Evolutionary conservation across 2,797 vertebrate genomes (phyloP).

Genomic region (Bovichtus diacanthus): DNA sequence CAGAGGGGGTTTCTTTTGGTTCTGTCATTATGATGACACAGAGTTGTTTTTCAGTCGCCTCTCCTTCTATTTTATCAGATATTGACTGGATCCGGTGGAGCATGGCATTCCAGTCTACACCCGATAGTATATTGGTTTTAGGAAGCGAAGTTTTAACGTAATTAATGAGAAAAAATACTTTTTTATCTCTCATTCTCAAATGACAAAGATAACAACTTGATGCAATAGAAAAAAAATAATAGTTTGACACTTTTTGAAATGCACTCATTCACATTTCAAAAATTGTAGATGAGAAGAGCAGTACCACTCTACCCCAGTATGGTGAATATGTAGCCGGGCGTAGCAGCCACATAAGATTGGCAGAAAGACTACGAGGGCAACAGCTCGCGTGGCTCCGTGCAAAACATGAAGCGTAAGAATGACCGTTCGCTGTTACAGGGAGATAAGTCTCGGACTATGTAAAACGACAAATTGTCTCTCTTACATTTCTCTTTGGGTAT

Average conservation of each 20-base stretch:
- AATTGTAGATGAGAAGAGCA: neutral
- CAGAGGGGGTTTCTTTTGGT: slow-evolving; percentile 33
- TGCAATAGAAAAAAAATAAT: neutral
- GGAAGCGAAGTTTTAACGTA: neutral
- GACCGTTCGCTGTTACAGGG: neutral
- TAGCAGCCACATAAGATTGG: neutral
- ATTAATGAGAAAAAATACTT: neutral
- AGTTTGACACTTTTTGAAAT: neutral
- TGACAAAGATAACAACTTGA: neutral
- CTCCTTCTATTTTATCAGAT: slow-evolving; percentile 16
- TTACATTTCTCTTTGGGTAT: neutral
- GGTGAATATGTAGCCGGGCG: neutral
- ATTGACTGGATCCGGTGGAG: slow-evolving; percentile 15
- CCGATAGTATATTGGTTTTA: neutral
- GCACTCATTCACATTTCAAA: neutral
- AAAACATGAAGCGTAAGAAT: neutral
- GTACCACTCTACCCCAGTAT: neutral
- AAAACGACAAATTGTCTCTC: neutral
- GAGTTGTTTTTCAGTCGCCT: slow-evolving; percentile 47
- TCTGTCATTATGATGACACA: slow-evolving; percentile 38
- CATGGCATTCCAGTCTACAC: slow-evolving; percentile 49
- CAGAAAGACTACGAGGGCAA: neutral
- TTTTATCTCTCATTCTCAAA: neutral
- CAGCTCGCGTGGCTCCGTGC: neutral
- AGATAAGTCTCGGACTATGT: no score